Evolutionary conservation across 2,113 vertebrate genomes (phyloP).

Genomic region (Bubalus kerabau): DNA sequence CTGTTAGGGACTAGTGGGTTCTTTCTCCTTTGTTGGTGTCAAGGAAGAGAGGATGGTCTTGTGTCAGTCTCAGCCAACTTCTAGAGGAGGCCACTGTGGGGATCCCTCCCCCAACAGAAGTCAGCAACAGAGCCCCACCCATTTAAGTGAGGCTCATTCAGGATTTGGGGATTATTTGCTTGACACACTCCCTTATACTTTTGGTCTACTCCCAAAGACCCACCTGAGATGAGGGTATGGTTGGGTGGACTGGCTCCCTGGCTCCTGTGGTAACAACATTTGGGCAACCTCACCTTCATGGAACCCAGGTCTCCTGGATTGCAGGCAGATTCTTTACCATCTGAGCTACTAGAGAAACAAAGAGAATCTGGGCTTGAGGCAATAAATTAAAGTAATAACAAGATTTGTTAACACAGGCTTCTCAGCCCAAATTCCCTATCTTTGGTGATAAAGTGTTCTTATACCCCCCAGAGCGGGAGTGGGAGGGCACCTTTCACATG

Average conservation of each 20-base stretch:
- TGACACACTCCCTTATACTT: not conserved
- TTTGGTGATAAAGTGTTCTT: not conserved
- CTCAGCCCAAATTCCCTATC: not conserved
- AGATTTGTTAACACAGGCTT: not conserved
- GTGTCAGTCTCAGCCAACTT: not conserved
- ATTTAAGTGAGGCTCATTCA: not conserved
- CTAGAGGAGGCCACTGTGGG: not conserved
- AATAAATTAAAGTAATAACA: not conserved
- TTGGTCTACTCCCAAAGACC: not conserved
- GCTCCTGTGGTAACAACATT: not conserved
- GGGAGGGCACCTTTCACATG: not conserved
- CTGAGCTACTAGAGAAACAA: not conserved
- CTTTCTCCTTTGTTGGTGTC: not conserved
- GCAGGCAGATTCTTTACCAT: not conserved
- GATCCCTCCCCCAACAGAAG: not conserved
- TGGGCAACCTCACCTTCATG: not conserved
- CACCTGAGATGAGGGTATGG: not conserved
- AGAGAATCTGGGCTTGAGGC: not conserved
- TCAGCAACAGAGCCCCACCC: fast-evolving
- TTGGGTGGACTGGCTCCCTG: not conserved
- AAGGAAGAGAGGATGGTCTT: not conserved
- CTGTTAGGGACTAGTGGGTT: not conserved
- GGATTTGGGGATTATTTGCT: no score
- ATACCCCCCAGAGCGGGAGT: not conserved
- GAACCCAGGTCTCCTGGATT: not conserved